phyloP scores from a whole-genome alignment of 2,797 vertebrate genomes.

The Bradypus variegatus region DNA sequence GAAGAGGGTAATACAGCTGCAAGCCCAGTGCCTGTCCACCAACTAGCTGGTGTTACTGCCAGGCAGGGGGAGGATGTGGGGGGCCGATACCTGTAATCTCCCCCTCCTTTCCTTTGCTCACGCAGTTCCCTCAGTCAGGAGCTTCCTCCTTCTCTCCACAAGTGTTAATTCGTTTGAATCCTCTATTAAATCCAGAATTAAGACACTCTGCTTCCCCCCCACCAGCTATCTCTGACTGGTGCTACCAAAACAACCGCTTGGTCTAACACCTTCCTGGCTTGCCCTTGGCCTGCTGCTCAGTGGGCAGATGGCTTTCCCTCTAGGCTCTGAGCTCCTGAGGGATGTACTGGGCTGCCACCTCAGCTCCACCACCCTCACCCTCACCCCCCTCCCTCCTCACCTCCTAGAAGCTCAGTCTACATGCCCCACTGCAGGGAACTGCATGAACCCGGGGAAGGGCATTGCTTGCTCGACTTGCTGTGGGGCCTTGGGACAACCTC shows the following conservation, averaged over 20 bases:
- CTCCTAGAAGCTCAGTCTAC: neutral
- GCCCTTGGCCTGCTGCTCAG: too few relatives aligned
- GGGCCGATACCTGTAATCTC: neutral
- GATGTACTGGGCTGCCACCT: neutral
- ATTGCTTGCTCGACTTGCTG: neutral
- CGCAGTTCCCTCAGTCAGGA: neutral
- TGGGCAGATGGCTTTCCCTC: neutral
- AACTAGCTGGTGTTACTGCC: neutral
- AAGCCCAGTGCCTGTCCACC: neutral
- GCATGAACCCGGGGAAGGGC: neutral
- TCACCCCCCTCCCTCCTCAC: fast-evolving
- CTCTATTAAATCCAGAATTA: neutral
- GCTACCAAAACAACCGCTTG: neutral
- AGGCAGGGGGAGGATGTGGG: neutral
- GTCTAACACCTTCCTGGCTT: too few relatives aligned
- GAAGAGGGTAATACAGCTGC: fast-evolving
- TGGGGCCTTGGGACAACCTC: neutral
- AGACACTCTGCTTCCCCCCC: neutral
- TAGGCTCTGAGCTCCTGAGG: neutral
- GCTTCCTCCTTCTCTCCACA: neutral
- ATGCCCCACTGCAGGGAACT: neutral
- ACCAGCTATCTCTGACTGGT: neutral
- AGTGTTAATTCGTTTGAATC: neutral
- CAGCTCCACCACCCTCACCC: neutral
- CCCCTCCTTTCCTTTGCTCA: neutral